Evolutionary conservation across 2,797 vertebrate genomes (phyloP), one percentile per base, ranked within the genome.

Genomic region (Pseudopleuronectes americanus): DNA sequence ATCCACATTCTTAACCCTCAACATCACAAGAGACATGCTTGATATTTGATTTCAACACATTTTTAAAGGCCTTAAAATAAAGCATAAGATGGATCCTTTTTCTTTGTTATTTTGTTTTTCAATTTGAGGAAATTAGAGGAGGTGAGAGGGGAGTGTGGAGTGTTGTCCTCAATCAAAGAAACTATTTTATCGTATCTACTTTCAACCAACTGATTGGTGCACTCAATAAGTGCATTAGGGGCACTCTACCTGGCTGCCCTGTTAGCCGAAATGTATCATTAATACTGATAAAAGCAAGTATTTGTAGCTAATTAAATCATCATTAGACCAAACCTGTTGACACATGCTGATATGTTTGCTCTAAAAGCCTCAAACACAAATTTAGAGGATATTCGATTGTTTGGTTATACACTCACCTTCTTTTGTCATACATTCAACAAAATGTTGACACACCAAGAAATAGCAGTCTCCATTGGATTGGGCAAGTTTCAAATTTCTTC

Each of bases 1-100:
- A 78, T 65, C 80, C 71, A 78, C 71, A 64, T 68, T 71, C 76
- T 84, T 84, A 86, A 85, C 81, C 79, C 77, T 53, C 85, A 71
- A 59, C 31, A 68, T 67, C 80, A 64, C 71, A 51, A 24, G 61
- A 79, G 65, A 79, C 8, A 1, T 36, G 47, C 43, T 64, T 67
- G 81, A 80, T 41, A 71, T 71, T 77, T 73, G 51, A 62, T 88
- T 81, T 74, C 17, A 74, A 70, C 63, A 52, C 55, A 22, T 45
- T 75, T 74, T 74, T 47, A 61, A 78, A 64, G 19, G 58, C 8
- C 19, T 14, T 19, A 52, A 51, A 51, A 67, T 49, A 51, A 21
- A 43, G 4, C 14, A 64, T n/a, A 28, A 33, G 13, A 58, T 51
- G 47, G 19, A 68, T 41, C 23, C 38, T 57, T 36, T 61, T 17